Base-by-base conservation (phyloP, 2,797 vertebrate genomes). In the Urophycis tenuis region DNA sequence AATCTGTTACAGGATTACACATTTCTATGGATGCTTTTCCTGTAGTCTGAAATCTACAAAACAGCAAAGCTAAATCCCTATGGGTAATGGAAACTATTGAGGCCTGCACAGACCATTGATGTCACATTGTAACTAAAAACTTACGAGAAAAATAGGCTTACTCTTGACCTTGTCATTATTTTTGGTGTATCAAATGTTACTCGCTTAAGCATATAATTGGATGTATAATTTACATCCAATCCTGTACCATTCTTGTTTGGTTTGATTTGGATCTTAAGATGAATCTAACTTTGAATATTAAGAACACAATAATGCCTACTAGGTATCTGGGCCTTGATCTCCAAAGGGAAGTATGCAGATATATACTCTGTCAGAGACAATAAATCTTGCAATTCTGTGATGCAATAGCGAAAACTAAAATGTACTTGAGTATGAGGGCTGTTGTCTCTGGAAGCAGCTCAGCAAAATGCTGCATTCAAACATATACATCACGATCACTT, bases 291-390 rank as follows among this genome's bases (percentile, higher is more conserved):
- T 67, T 67, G 9, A 29, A 67, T 67, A 41, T 30, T 75, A 6
- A 12, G 12, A 73, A 72, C 77, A 75, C 32, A 32, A 29, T 29
- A 29, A 67, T 29, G 3, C 60, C 60, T 67, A 11, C n/a, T 25
- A 67, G 60, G n/a, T 67, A 67, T 67, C 60, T 29, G n/a, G 12
- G 60, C 60, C 60, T 67, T 67, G n/a, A 67, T 67, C 60, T 67
- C 60, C 60, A 67, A 67, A 29, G n/a, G 60, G 8, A 67, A 11
- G 60, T 67, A 67, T 67, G n/a, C 25, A 29, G n/a, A 67, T 12
- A 25, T 67, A 67, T 67, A 67, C n/a, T 29, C 60, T 29, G 60
- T 67, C 60, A 67, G 60, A 67, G 29, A 29, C 60, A 67, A 67
- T 67, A 67, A 29, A 67, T 67, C 60, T 67, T 67, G 60, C 25